Conservation (phyloP, 2,113 vertebrate genomes). For the Malurus cyaneus region DNA sequence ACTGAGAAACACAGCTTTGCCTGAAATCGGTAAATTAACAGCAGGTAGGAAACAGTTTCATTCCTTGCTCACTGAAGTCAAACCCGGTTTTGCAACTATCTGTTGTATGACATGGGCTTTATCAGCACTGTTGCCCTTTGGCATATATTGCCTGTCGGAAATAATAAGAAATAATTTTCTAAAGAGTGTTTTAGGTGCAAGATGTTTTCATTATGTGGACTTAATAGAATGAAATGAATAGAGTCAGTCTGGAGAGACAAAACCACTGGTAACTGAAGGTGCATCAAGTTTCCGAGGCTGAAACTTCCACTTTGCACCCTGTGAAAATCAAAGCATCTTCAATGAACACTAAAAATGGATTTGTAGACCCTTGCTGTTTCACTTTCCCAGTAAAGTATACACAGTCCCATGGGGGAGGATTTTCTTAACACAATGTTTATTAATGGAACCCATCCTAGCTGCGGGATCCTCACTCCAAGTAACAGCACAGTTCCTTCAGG, state of each 20-base stretch:
- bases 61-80: background rate
- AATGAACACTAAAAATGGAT: fast-evolving
- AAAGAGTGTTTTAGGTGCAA: background rate
- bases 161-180: background rate
- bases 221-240: background rate
- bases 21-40: background rate
- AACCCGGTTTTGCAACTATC: background rate
- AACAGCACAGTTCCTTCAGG: background rate
- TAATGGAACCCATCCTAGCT: background rate
- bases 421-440: background rate
- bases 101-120: background rate
- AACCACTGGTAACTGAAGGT: background rate
- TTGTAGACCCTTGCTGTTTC: background rate
- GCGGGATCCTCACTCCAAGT: background rate
- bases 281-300: background rate
- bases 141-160: background rate
- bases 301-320: background rate
- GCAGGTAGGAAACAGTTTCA: background rate
- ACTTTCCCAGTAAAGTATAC: background rate
- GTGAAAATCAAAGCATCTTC: background rate
- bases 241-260: background rate
- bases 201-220: background rate
- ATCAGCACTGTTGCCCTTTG: background rate
- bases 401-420: background rate
- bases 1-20: background rate